Base-by-base conservation (phyloP, 2,113 vertebrate species). In the Dryoscopus gambensis region DNA sequence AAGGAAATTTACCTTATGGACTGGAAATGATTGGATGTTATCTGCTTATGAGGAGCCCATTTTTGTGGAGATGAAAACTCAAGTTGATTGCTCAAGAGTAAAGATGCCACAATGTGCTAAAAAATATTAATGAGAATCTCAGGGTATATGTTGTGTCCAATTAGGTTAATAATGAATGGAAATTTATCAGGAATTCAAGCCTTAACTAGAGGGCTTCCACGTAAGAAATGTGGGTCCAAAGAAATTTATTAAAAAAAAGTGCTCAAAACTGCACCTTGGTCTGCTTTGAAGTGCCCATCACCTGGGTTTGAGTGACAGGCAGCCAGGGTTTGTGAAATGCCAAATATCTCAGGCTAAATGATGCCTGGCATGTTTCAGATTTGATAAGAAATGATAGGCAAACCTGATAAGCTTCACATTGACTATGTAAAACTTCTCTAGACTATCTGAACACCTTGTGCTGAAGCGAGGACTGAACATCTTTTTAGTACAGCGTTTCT, bases 1-100 rank as follows among this genome's bases (percentile, higher is more conserved):
- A 42, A 84, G 53, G 89, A 95, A 96, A 98, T 97, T 96, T 97
- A 97, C 96, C 95, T 98, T 97, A 98, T 98, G 97, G 95, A 91
- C 97, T 97, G 97, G 97, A 98, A 98, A 96, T 93, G 77, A 98
- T 98, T 97, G 96, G 96, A 88, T 95, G 93, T 96, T 98, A 97
- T 97, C 96, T 97, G 96, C 90, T 97, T 97, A 95, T 84, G 81
- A 96, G 93, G 82, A 96, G 85, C 55, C 95, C 85, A 75, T 96
- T 97, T 97, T 96, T 95, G 97, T 86, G 90, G 94, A 96, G 92
- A 96, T 96, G 95, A 96, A 96, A 94, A 92, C 59, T 96, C 35
- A 84, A 84, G 95, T 98, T 98, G 97, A 95, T 90, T 62, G 95
- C 98, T 98, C 98, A 97, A 97, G 97, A 95, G 85, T 97, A 90